Evolutionary conservation across 92 coral and sea anemone genomes (phyloP), one percentile per base, ranked within the genome.

Genomic region (Parazoanthus darwini): DNA sequence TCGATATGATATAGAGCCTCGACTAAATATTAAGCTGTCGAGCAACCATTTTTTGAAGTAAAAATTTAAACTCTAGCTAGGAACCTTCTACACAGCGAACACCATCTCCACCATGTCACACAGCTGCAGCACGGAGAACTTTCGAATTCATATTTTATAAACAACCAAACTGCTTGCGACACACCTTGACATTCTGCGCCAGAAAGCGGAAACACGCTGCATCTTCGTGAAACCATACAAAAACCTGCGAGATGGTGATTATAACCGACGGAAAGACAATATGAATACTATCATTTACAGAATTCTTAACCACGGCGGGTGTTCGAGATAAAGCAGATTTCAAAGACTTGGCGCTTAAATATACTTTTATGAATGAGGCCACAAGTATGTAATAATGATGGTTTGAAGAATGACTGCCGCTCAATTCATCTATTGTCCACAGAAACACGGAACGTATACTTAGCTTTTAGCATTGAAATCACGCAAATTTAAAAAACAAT

Each of bases 131-230:
- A 33, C 22, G 35, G 25, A 36, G 5, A 29, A 29, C 33, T 29
- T 37, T 76, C 6, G 26, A 26, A 13, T 37, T 74, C 25, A 75
- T 70, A 63, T 10, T 33, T 29, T 25, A 68, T 80, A 54, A 80
- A 80, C 85, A 80, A 58, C 35, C 85, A 58, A 35, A 58, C 11
- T 5, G 37, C 51, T 84, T 84, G 79, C 79, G 87, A 84, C 87
- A 84, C 87, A 84, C 87, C 87, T 84, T 84, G 3, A 15, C 7
- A 9, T 36, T 37, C 23, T 37, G 33, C 14, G 46, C 22, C n/a
- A 18, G 80, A 5, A 81, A 84, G 78, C 87, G 87, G 87, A 84
- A 84, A 84, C 87, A 78, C 44, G 87, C 87, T 84, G 67, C 25
- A 35, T 25, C 87, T 66, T 26, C 66, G 42, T 84, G 79, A 84